These are phyloP conservation scores for Macrophya annulata DNA, from an alignment of 2,888 invertebrate genomes.

Conservation along the genomic window DNA sequence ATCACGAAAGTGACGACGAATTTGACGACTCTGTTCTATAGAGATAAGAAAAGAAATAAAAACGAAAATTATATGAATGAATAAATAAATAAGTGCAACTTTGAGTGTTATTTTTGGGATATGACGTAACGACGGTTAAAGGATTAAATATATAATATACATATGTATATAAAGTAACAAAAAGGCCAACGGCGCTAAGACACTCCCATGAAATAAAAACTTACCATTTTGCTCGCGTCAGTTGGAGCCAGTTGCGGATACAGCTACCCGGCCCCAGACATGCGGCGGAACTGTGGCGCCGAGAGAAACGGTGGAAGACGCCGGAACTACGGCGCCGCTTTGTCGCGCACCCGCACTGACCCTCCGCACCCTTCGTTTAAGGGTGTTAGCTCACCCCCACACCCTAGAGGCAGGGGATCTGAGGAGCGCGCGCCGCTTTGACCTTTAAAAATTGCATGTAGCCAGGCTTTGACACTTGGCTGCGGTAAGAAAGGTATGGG, in stretches of 20 bases:
- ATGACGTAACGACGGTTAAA: neutral
- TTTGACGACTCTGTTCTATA: rapidly evolving
- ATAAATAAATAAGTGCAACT: neutral
- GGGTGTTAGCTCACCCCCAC: conserved; percentile 42
- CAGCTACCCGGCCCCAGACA: conserved; percentile 71
- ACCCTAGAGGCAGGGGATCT: conserved; percentile 23
- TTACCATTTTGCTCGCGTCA: conserved; percentile 72
- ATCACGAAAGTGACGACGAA: neutral
- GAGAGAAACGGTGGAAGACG: conserved; percentile 66
- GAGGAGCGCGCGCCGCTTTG: conserved; percentile 31
- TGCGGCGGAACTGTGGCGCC: conserved; percentile 75
- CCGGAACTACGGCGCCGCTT: conserved; percentile 73
- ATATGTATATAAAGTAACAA: neutral
- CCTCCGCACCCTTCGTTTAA: conserved; percentile 59
- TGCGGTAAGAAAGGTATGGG: neutral
- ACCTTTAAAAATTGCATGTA: conserved; percentile 25
- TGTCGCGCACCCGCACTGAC: conserved; percentile 73
- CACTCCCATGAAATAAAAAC: conserved; percentile 59
- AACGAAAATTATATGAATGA: neutral
- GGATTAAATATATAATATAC: neutral
- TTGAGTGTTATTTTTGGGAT: neutral
- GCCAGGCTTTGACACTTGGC: neutral
- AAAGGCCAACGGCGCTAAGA: neutral
- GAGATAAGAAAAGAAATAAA: neutral
- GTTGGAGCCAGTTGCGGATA: conserved; percentile 59